Evolutionary conservation across 2,113 vertebrate species (phyloP), one percentile per base, ranked within the genome.

Genomic region (Centropus unirufus): DNA sequence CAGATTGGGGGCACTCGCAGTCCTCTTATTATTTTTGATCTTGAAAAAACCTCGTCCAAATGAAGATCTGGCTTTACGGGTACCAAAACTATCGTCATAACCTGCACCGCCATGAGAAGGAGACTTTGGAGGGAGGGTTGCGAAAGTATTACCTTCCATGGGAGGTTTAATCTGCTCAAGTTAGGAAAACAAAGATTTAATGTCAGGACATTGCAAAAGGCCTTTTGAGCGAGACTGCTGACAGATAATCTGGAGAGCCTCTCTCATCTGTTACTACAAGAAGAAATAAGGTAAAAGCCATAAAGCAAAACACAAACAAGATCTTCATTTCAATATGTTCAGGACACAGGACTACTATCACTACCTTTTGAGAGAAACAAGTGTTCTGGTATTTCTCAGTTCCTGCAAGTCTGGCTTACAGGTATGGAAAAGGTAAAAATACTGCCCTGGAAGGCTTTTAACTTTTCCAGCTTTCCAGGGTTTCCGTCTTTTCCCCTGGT

Each of bases 11-110:
- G 98, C 98, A 54, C 98, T 99, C 7, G 98, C 97, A 2, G 99
- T 99, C 96, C 99, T 99, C 96, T 99, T 99, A 93, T 97, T 98
- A 47, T 97, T 98, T 72, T 99, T 99, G 67, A 99, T 98, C 97
- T 99, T 99, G 96, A 99, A 99, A 95, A 99, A 99, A 32, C 99
- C 99, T 58, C 99, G 98, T 72, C 99, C 99, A 87, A 99, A 99
- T 1, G 99, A 99, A 22, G 99, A 98, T 55, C 99, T 98, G 76
- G 98, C 98, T 95, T 99, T 99, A 69, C 98, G 98, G 17, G 98
- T 98, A 46, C 99, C 99, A 79, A 99, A 99, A 87, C 96, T 96
- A 36, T 98, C 98, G 20, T 99, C 99, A 0, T 99, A 98, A 2
- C 93, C 21, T 1, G 95, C 62, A 42, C 93, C 89, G 9, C 97